These are phyloP conservation scores for Sorex maritimensis DNA, from an alignment of 2,797 vertebrate genomes.

Conservation along the genomic window DNA sequence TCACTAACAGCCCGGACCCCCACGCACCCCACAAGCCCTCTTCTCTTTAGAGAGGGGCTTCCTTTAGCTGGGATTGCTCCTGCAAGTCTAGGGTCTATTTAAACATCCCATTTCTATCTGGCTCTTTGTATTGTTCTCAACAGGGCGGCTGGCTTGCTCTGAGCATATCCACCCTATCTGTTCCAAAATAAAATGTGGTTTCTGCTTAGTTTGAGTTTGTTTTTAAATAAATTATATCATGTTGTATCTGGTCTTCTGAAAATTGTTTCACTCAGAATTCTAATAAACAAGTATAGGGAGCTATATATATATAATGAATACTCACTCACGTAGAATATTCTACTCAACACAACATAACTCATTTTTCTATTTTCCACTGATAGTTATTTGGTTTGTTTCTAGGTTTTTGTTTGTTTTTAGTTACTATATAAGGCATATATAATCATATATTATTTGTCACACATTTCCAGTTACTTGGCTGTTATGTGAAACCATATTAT, in stretches of 20 bases:
- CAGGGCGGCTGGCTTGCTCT: background rate
- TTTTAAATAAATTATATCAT: background rate
- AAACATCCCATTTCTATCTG: background rate
- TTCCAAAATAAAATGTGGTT: slow-evolving; percentile 35
- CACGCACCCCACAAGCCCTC: background rate
- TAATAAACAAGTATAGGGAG: background rate
- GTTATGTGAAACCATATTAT: background rate
- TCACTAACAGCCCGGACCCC: background rate
- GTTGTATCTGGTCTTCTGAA: background rate
- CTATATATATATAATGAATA: slow-evolving; percentile 20
- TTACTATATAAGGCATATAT: background rate
- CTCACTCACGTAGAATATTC: slow-evolving; percentile 30
- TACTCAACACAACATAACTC: background rate
- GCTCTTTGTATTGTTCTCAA: background rate
- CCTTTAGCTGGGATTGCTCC: background rate
- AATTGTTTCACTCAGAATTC: background rate
- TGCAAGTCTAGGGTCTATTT: background rate
- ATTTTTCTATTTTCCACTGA: background rate
- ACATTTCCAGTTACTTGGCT: slow-evolving; percentile 47
- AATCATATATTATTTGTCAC: too few species aligned
- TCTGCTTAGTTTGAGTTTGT: slow-evolving; percentile 28
- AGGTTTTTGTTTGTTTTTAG: background rate
- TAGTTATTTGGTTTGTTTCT: background rate
- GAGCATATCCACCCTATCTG: background rate
- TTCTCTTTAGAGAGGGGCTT: background rate